phyloP scores from a whole-genome alignment of 2,113 vertebrate species.

The Mohoua ochrocephala region DNA sequence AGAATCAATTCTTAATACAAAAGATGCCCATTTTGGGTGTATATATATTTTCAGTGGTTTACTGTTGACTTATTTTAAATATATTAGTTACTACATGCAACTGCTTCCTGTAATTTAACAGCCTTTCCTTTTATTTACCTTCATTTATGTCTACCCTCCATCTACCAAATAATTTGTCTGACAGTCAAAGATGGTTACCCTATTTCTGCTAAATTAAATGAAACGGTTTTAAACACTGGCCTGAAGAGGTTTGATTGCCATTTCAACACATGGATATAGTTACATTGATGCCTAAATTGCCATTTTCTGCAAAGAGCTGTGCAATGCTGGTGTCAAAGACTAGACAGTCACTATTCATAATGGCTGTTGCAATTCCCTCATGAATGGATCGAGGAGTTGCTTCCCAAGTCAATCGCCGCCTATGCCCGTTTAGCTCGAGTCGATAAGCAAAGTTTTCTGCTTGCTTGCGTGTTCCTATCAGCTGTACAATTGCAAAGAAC shows the following conservation, averaged over 20 bases:
- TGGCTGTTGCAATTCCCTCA: conserved; percentile 97
- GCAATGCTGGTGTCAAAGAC: conserved; percentile 99
- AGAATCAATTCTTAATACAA: conserved; percentile 85
- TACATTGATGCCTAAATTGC: conserved; percentile 99
- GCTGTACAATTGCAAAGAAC: conserved; percentile 98
- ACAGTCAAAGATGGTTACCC: conserved; percentile 68
- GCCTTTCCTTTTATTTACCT: conserved; percentile 74
- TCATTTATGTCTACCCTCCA: conserved; percentile 64
- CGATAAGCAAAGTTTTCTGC: conserved; percentile 98
- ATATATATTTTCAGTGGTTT: conserved; percentile 85
- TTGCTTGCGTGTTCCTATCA: conserved; percentile 98
- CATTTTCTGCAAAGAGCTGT: conserved; percentile 98
- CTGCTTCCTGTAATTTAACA: conserved; percentile 75
- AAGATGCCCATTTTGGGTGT: conserved; percentile 84
- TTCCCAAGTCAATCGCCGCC: conserved; percentile 98
- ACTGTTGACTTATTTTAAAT: conserved; percentile 83
- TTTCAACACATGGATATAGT: conserved; percentile 99
- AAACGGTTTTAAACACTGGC: conserved; percentile 76
- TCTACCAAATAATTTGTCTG: conserved; percentile 60
- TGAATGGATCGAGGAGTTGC: conserved; percentile 97
- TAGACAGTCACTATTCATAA: conserved; percentile 99
- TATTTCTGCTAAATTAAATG: conserved; percentile 71
- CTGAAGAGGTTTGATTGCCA: conserved; percentile 67
- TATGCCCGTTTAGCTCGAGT: conserved; percentile 96
- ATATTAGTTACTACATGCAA: conserved; percentile 88